These are phyloP conservation scores for Saguinus imperator DNA, from an alignment of 2,113 vertebrate species.

Conservation along the genomic window DNA sequence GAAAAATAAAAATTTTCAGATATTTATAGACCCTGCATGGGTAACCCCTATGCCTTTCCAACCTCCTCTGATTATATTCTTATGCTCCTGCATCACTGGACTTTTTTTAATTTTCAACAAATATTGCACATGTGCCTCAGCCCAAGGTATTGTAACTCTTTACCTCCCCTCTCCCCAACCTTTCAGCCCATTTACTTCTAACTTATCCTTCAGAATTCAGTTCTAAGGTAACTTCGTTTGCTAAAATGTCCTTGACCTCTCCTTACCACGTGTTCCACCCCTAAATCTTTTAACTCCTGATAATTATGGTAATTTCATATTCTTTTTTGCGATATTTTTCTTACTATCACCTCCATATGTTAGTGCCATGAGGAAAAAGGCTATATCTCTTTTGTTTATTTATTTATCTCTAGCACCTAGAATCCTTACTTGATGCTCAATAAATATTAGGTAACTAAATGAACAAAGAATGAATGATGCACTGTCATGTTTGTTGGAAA, in stretches of 20 bases:
- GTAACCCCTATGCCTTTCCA: background rate
- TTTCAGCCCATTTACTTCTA: background rate
- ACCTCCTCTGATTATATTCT: background rate
- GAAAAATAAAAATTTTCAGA: background rate
- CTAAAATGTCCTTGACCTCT: background rate
- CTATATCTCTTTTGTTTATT: background rate
- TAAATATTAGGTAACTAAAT: background rate
- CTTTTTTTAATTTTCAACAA: background rate
- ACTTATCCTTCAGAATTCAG: background rate
- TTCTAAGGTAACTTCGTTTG: background rate
- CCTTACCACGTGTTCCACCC: background rate
- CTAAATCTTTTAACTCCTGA: background rate
- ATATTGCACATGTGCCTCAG: background rate
- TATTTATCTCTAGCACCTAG: background rate
- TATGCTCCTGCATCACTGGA: background rate
- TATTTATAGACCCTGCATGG: background rate
- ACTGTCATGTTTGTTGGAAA: background rate
- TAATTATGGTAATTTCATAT: background rate
- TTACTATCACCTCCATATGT: background rate
- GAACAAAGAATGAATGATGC: background rate
- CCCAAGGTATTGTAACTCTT: background rate
- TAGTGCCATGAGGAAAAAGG: background rate
- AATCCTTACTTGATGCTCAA: background rate
- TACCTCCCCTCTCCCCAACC: rapidly evolving
- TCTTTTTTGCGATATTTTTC: background rate